These are phyloP conservation scores for Caenorhabditis angaria DNA, from an alignment of 2,888 invertebrate species.

Conservation along the genomic window DNA sequence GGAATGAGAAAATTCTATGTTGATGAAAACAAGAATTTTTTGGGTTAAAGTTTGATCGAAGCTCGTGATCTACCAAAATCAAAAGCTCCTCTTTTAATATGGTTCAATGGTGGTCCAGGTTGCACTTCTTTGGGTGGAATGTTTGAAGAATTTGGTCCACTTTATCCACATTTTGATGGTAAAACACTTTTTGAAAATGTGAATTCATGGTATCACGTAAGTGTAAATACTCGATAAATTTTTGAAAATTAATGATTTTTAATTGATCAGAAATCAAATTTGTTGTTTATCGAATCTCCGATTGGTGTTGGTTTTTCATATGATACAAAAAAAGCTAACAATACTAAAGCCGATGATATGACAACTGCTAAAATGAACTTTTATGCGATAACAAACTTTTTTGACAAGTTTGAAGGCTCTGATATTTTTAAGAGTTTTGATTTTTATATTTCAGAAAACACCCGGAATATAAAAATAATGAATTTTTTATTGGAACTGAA, in stretches of 20 bases:
- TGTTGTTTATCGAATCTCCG: conserved; percentile 75
- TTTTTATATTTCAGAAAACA: conserved; percentile 53
- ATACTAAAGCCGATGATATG: conserved; percentile 53
- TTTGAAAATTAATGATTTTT: conserved; percentile 11
- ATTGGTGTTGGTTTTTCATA: conserved; percentile 72
- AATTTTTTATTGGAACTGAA: conserved; percentile 75
- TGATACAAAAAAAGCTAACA: conserved; percentile 21
- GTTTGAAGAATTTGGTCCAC: conserved; percentile 51
- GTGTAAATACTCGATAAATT: background rate
- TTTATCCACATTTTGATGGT: conserved; percentile 44
- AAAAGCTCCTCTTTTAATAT: conserved; percentile 73
- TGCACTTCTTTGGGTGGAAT: conserved; percentile 68
- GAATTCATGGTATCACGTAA: conserved; percentile 70
- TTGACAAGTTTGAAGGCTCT: conserved; percentile 46
- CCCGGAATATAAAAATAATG: conserved; percentile 72
- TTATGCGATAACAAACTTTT: conserved; percentile 74
- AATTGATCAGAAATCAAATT: conserved; percentile 75
- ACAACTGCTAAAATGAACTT: conserved; percentile 72
- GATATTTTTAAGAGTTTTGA: background rate
- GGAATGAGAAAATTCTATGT: background rate
- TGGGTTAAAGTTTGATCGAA: conserved; percentile 72
- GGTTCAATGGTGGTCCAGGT: conserved; percentile 73
- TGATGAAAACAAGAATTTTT: background rate
- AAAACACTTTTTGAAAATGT: conserved; percentile 64
- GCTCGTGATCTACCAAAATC: conserved; percentile 70